These are phyloP conservation scores for Diplazon laetatorius DNA, from an alignment of 2,888 invertebrate species.

Conservation along the genomic window DNA sequence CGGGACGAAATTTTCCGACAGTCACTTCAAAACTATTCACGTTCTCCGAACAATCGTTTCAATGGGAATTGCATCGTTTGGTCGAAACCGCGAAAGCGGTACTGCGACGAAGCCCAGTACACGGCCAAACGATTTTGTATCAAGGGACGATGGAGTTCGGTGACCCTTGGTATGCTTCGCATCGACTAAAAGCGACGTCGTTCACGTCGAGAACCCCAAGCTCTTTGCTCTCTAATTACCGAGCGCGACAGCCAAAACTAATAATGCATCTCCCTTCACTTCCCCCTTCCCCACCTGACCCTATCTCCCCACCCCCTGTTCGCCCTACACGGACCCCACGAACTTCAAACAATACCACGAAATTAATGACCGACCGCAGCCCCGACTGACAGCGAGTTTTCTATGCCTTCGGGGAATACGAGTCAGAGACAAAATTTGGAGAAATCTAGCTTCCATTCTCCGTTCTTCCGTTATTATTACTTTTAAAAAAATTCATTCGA, in stretches of 20 bases:
- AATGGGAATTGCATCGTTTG: too few relatives aligned
- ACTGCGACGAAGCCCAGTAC: background rate
- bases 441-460: conserved; percentile 13
- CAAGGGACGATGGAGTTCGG: conserved; percentile 16
- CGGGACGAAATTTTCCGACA: too few relatives aligned
- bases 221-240: conserved; percentile 55
- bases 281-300: background rate
- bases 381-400: conserved; percentile 32
- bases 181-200: conserved; percentile 14
- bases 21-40: too few relatives aligned
- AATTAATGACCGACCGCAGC: conserved; percentile 51
- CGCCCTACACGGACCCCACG: too few relatives aligned
- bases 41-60: too few relatives aligned
- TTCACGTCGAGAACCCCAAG: conserved; percentile 43
- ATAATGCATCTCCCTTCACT: conserved; percentile 45
- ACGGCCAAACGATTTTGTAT: conserved; percentile 14
- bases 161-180: conserved; percentile 20
- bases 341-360: conserved; percentile 71
- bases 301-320: too few relatives aligned
- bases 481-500: too few relatives aligned
- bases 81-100: too few relatives aligned
- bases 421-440: conserved; percentile 28
- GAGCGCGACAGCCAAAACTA: conserved; percentile 50
- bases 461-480: background rate
- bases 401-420: conserved; percentile 17